Conservation (phyloP, 2,113 vertebrate species). For the Xenopus laevis region DNA sequence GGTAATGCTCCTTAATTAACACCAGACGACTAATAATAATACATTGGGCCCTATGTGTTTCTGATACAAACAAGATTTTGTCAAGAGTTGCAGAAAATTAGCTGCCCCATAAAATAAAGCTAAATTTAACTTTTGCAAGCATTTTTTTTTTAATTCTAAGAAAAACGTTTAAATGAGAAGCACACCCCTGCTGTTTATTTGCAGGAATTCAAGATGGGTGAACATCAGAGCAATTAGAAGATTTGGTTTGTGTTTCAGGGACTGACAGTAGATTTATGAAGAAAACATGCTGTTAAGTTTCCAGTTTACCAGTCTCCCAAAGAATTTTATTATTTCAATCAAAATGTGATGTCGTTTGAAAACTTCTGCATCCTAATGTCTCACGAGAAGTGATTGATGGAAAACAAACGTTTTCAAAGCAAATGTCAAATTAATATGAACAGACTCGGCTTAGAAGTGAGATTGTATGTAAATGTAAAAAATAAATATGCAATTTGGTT, state of each 20-base stretch:
- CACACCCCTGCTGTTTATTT: constrained; percentile 63
- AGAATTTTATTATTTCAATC: no score
- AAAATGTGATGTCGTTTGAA: no score
- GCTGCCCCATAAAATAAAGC: constrained; percentile 63
- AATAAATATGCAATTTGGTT: no score
- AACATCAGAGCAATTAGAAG: constrained; percentile 56
- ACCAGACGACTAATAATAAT: constrained; percentile 75
- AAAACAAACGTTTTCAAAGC: no score
- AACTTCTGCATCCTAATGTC: no score
- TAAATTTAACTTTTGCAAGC: constrained; percentile 68
- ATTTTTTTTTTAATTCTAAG: constrained; percentile 56
- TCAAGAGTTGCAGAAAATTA: constrained; percentile 61
- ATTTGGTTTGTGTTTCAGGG: constrained; percentile 57
- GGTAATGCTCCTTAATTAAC: constrained; percentile 79
- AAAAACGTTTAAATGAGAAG: constrained; percentile 48
- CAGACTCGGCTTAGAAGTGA: no score
- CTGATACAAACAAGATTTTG: constrained; percentile 80
- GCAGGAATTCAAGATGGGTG: constrained; percentile 57
- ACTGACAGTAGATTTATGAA: constrained; percentile 64
- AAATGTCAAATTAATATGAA: no score
- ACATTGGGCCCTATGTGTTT: constrained; percentile 70
- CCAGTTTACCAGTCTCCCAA: no score
- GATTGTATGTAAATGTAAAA: no score
- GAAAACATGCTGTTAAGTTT: constrained; percentile 59
- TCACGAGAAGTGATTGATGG: no score